Evolutionary conservation across 1,140 invertebrate species (phyloP), one percentile per base, ranked within the genome.

Genomic region (Pygmarrhopalites habei): DNA sequence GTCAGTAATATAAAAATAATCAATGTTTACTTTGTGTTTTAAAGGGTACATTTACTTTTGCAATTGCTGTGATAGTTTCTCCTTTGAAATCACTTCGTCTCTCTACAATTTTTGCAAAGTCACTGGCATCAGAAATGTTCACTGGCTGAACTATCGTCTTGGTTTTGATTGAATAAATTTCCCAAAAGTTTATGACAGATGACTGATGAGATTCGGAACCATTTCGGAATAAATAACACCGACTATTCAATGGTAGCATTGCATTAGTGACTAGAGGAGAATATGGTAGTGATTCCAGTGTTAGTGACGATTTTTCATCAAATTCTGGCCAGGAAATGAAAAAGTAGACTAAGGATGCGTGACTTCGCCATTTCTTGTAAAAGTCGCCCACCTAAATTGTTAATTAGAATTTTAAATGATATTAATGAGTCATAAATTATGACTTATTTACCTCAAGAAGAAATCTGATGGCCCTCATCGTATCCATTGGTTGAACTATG

Each of bases 241-340:
- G 12, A 12, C 12, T n/a, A 12, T 12, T 41, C 12, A 41, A 41
- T 41, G 39, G 39, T 12, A 41, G 39, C 39, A 41, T 41, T 41
- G 39, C 39, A 41, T n/a, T 41, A 12, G 12, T 41, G 12, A 12
- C 12, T 12, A 41, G 39, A 12, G 39, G 12, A 41, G 12, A 12
- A 12, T 41, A 41, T n/a, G 12, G 39, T 41, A 12, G 39, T 41
- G n/a, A 41, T 41, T 41, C n/a, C 12, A 41, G 39, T n/a, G 39
- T 12, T 41, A n/a, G n/a, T 41, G 12, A n/a, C 39, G n/a, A n/a
- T 41, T 12, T 41, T n/a, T 41, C 39, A 41, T 12, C 39, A 41
- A n/a, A n/a, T n/a, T n/a, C n/a, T n/a, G 39, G 39, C 39, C 39
- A 41, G 39, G n/a, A 41, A 41, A 41, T 41, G n/a, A 41, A 41